phyloP scores from a whole-genome alignment of 2,113 vertebrate genomes.

The Ceuthmochares aereus region DNA sequence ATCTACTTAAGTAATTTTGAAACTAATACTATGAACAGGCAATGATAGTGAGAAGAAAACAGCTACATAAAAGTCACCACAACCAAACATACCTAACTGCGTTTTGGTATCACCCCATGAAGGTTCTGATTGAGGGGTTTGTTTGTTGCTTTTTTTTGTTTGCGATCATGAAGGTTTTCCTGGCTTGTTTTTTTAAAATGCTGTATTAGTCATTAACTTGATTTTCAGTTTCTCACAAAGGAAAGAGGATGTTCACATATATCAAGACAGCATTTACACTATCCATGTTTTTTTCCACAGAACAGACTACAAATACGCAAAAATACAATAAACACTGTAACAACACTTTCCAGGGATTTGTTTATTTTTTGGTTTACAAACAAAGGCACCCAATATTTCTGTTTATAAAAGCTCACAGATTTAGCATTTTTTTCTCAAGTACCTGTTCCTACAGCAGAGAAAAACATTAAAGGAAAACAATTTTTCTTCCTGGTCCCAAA shows the following conservation, averaged over 20 bases:
- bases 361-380: constrained; percentile 94
- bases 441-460: constrained; percentile 57
- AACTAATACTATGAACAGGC: neutral
- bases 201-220: neutral
- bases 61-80: neutral
- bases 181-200: neutral
- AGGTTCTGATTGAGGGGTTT: neutral
- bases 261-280: neutral
- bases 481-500: constrained; percentile 61
- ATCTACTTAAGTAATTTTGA: neutral
- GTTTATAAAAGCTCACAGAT: constrained; percentile 76
- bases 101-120: neutral
- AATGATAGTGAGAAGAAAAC: rapidly evolving
- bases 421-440: constrained; percentile 72
- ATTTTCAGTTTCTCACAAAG: neutral
- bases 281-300: neutral
- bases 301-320: neutral
- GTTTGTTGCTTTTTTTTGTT: neutral
- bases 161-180: neutral
- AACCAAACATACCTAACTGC: neutral
- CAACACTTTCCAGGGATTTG: constrained; percentile 73
- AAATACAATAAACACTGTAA: constrained; percentile 57
- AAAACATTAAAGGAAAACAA: constrained; percentile 43
- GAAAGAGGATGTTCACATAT: neutral
- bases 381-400: constrained; percentile 89